Conservation (phyloP, 2,888 invertebrate species). For the Gari tellinella region DNA sequence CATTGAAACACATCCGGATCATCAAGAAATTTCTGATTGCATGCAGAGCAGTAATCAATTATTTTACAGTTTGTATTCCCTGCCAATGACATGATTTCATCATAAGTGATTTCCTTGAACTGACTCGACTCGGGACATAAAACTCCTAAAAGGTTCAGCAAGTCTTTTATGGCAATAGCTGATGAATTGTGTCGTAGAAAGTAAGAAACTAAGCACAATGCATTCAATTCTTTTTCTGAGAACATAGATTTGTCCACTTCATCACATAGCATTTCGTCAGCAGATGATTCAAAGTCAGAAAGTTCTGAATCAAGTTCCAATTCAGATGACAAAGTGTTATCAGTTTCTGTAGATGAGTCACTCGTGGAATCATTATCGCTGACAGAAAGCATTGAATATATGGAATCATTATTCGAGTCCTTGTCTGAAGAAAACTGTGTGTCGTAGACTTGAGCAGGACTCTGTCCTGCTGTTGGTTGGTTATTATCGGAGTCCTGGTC, state of each 20-base stretch:
- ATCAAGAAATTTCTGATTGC: constrained; percentile 14
- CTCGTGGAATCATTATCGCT: constrained; percentile 7
- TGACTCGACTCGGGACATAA: constrained; percentile 28
- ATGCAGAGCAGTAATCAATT: constrained; percentile 30
- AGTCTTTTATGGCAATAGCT: constrained; percentile 24
- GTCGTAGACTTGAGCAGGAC: constrained; percentile 3
- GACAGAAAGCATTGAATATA: background rate
- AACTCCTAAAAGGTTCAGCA: constrained; percentile 33
- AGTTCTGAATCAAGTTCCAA: constrained; percentile 25
- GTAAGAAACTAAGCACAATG: constrained; percentile 26
- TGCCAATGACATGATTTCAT: constrained; percentile 8
- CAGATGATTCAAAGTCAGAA: constrained; percentile 23
- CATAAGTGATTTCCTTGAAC: constrained; percentile 15
- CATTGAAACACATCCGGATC: constrained; percentile 19
- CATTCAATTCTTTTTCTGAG: constrained; percentile 22
- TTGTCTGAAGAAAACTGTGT: constrained; percentile 4
- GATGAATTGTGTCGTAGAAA: constrained; percentile 29
- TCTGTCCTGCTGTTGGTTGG: constrained; percentile 7
- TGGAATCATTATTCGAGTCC: constrained; percentile 2
- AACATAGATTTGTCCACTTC: constrained; percentile 11
- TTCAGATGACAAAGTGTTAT: constrained; percentile 11
- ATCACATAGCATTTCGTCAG: constrained; percentile 15
- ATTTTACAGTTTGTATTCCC: constrained; percentile 12
- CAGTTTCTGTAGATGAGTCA: constrained; percentile 11
- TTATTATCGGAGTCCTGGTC: constrained; percentile 7